Evolutionary conservation across 2,888 invertebrate species (phyloP).

Genomic region (Malacosoma neustria): DNA sequence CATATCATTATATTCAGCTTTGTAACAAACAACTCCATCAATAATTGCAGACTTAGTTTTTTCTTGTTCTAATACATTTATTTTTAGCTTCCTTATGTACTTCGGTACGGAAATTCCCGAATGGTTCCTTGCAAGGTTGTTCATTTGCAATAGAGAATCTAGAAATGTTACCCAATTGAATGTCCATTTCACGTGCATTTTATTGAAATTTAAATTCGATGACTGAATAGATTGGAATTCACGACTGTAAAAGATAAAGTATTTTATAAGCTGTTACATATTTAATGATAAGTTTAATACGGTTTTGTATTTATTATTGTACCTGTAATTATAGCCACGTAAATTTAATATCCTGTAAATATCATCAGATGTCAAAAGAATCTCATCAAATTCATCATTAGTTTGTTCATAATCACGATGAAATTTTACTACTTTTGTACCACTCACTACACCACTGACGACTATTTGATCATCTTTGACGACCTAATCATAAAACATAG

Average conservation of each 20-base stretch:
- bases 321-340: slow-evolving; percentile 25
- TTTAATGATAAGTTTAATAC: not conserved
- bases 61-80: slow-evolving; percentile 18
- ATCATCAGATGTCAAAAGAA: slow-evolving; percentile 19
- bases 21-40: slow-evolving; percentile 11
- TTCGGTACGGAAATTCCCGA: slow-evolving; percentile 24
- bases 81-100: slow-evolving; percentile 20
- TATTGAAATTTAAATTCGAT: slow-evolving; percentile 12
- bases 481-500: slow-evolving; percentile 13
- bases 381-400: slow-evolving; percentile 13
- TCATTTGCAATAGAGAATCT: slow-evolving; percentile 29
- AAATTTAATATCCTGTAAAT: slow-evolving; percentile 23
- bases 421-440: slow-evolving; percentile 9
- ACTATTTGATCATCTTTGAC: slow-evolving; percentile 15
- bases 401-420: slow-evolving; percentile 2
- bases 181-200: slow-evolving; percentile 20
- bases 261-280: not conserved
- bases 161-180: slow-evolving; percentile 28
- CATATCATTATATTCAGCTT: slow-evolving; percentile 10
- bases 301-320: slow-evolving; percentile 5
- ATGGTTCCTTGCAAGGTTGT: slow-evolving; percentile 14
- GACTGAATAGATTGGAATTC: slow-evolving; percentile 23
- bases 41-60: slow-evolving; percentile 3
- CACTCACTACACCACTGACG: slow-evolving; percentile 12
- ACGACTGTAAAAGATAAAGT: slow-evolving; percentile 11